phyloP scores from a whole-genome alignment of 2,113 vertebrate genomes.

The Cebus imitator region DNA sequence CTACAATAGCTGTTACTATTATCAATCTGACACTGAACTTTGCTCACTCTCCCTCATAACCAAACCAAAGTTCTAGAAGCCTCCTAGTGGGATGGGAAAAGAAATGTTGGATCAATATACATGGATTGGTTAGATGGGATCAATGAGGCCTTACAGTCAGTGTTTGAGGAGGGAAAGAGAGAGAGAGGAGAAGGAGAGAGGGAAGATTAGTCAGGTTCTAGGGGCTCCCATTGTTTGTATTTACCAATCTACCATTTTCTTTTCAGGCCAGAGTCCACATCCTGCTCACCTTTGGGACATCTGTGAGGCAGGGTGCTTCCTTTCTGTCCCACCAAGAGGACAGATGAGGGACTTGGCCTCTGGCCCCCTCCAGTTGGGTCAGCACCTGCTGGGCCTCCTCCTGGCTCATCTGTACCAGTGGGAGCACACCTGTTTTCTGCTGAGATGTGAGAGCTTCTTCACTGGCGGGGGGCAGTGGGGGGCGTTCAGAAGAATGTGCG shows the following conservation, averaged over 20 bases:
- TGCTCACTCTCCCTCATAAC: not conserved
- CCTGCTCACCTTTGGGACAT: not conserved
- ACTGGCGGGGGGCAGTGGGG: fast-evolving
- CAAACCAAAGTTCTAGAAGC: not conserved
- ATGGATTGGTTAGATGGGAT: not conserved
- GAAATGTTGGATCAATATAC: not conserved
- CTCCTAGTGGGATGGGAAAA: not conserved
- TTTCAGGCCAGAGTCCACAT: not conserved
- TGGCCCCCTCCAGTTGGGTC: not conserved
- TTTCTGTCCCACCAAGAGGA: not conserved
- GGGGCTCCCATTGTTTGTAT: not conserved
- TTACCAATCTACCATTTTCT: not conserved
- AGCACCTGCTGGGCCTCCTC: not conserved
- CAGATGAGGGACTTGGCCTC: not conserved
- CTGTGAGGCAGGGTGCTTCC: not conserved
- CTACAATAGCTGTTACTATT: not conserved
- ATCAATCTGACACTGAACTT: not conserved
- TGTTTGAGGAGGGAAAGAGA: not conserved
- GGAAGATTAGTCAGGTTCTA: not conserved
- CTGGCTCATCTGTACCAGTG: not conserved
- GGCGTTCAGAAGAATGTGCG: not conserved
- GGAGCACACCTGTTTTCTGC: not conserved
- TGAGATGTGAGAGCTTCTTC: not conserved
- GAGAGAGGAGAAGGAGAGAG: too few species aligned
- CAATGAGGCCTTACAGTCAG: not conserved